Evolutionary conservation across 2,888 invertebrate species (phyloP).

Genomic region (Dolichomitus sp.): DNA sequence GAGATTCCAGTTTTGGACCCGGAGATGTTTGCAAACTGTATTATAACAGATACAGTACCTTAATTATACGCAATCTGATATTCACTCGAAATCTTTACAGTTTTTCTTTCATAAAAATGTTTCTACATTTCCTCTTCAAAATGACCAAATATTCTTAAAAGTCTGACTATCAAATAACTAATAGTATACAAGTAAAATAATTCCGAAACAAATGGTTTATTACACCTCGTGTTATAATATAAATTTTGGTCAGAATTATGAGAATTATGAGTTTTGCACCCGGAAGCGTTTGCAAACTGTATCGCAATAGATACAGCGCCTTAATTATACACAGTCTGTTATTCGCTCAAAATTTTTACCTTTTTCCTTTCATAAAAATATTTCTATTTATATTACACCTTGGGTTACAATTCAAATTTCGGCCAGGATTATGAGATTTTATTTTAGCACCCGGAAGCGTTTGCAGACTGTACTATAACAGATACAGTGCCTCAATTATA

Average conservation of each 20-base stretch:
- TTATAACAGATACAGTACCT: constrained; percentile 6
- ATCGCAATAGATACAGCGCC: neutral
- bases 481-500: constrained; percentile 31
- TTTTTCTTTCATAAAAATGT: no score
- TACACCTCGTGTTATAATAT: no score
- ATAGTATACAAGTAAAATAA: no score
- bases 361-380: no score
- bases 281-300: constrained; percentile 11
- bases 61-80: constrained; percentile 34
- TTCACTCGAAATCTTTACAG: constrained; percentile 57
- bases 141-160: no score
- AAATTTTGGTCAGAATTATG: neutral
- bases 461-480: neutral
- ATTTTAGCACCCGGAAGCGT: constrained; percentile 18
- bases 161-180: no score
- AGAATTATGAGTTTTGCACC: neutral
- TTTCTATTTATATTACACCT: no score
- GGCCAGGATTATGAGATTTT: neutral
- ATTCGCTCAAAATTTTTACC: constrained; percentile 58
- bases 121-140: no score
- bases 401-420: neutral
- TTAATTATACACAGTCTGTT: constrained; percentile 41
- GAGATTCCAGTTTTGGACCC: neutral
- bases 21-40: constrained; percentile 1
- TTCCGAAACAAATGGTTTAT: no score